Evolutionary conservation across 2,888 invertebrate species (phyloP), one percentile per base, ranked within the genome.

Genomic region (Aphodius sticticus): DNA sequence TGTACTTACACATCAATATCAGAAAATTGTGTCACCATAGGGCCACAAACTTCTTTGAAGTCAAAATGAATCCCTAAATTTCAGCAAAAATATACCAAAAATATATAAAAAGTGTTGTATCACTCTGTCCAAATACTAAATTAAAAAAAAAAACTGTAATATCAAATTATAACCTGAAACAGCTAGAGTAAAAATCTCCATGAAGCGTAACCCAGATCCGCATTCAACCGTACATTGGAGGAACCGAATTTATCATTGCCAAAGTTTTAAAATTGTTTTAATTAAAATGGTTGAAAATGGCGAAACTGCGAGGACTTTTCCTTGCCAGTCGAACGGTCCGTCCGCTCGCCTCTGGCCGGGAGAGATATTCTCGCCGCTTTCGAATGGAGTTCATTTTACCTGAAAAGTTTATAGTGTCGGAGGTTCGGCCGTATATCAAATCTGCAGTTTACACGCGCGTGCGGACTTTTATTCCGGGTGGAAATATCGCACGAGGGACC

Each of bases 211-310:
- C 53, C 53, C 53, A 53, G 53, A 9, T 53, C 53, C 53, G 53
- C 53, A 53, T 53, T 53, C 53, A 5, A 9, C 53, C 53, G 53
- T 53, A 53, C 3, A 53, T 53, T 53, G 53, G 12, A 53, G 53
- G 53, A 53, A 7, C 12, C 1, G 12, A 53, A 53, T 53, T 53
- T 53, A 53, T 53, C 53, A 53, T 53, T 53, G 53, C 53, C 53
- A 53, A 53, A 53, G 53, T 53, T 53, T 53, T 53, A 53, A 53
- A 53, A 53, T 53, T 53, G 53, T 53, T 53, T 53, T 53, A 53
- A 53, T 53, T 53, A 53, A 53, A 53, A 53, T 53, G 53, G 53
- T 53, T 53, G 26, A 53, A 12, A 53, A 53, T 53, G 53, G 53
- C 26, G 26, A 2, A 26, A 26, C 26, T 26, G 53, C 12, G 7